These are phyloP conservation scores for Potorous gilbertii DNA, from an alignment of 2,797 vertebrate species.

Conservation along the genomic window DNA sequence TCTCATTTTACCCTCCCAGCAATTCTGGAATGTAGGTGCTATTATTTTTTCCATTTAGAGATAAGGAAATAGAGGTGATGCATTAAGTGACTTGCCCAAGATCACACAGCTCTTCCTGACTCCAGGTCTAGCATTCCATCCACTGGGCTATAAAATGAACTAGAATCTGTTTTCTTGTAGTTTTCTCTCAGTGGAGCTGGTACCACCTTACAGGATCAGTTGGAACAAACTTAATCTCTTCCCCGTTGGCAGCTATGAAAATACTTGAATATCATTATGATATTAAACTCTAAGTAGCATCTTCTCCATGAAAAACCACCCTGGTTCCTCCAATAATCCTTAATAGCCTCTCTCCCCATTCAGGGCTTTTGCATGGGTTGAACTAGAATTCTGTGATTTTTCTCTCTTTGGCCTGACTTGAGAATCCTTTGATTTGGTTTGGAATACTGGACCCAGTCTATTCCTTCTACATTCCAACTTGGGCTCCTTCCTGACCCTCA, in stretches of 20 bases:
- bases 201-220: not conserved
- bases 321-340: not conserved
- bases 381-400: not conserved
- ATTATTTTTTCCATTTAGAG: not conserved
- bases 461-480: not conserved
- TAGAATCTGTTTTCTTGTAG: not conserved
- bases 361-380: not conserved
- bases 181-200: not conserved
- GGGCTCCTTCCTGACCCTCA: not conserved
- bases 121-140: not conserved
- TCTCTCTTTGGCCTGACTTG: not conserved
- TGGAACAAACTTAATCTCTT: not conserved
- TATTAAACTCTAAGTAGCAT: not conserved
- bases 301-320: not conserved
- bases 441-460: not conserved
- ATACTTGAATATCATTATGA: not conserved
- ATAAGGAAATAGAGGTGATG: not conserved
- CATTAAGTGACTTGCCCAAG: not conserved
- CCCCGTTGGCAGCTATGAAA: not conserved
- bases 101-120: not conserved
- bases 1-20: not conserved
- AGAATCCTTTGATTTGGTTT: not conserved
- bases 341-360: not conserved
- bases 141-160: not conserved
- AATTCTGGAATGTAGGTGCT: not conserved